Base-by-base conservation (phyloP, 2,888 invertebrate genomes). In the Calliopum simillimum region DNA sequence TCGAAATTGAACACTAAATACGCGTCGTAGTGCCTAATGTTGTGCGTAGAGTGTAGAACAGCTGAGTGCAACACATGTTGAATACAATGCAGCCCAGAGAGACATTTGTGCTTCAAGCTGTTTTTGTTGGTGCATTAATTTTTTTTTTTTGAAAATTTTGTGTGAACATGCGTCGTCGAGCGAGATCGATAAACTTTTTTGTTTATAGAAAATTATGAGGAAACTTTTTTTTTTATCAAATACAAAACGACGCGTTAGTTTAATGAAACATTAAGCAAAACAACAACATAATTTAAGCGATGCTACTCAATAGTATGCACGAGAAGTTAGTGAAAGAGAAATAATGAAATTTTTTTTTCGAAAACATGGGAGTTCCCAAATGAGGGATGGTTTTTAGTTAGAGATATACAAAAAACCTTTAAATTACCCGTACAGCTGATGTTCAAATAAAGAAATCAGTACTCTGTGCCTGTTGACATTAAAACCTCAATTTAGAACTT, bases 101-200 rank as follows among this genome's bases (percentile, higher is more conserved):
- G 33, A 5, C 4, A 33, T 33, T 33, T 33, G 33, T 33, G 33
- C 33, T 33, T 6, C 33, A 33, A 33, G 25, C 13, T 25, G 46
- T 8, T n/a, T 11, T 16, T 14, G 61, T 13, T 64, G 33, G 21
- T 43, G 64, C 53, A 23, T 53, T 53, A 53, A 64, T 43, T 51
- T 64, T 33, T 51, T 64, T 33, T 51, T 64, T 43, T 25, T 64
- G 23, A 53, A 64, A 51, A 43, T 64, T 33, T 19, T 64, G 51
- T 51, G 53, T 19, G 65, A 65, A 55, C 65, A 44, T 43, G 65
- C 43, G 12, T 43, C 55, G n/a, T 14, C 65, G 43, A 53, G 41
- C 19, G 21, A 33, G 51, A 47, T 62, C 62, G 33, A 58, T 16
- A 41, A 58, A 58, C 33, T 58, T 55, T 16, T 13, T 58, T 33